Percentiles rank a stretch among this genome's conserved stretches.
phyloP scores from a whole-genome alignment of 2,888 invertebrate genomes.

The Embidobia sp. region DNA sequence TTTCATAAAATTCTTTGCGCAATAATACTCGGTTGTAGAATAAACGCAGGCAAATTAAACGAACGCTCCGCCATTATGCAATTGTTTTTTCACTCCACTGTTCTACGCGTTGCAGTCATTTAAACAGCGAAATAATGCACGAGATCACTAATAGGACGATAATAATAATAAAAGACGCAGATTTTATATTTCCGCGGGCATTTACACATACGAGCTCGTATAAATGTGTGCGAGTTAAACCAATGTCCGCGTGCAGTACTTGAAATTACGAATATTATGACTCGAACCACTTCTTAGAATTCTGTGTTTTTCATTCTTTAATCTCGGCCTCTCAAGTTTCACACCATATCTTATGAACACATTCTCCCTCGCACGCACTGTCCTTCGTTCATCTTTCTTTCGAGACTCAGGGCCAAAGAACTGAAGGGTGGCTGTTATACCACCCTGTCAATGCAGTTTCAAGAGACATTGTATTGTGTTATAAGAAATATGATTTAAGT shows the following conservation, averaged over 20 bases:
- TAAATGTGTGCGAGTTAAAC: slow-evolving; percentile 40
- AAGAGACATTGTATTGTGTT: slow-evolving; percentile 20
- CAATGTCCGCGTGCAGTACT: slow-evolving; percentile 68
- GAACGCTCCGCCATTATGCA: slow-evolving; percentile 52
- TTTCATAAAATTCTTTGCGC: slow-evolving; percentile 59
- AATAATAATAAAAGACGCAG: slow-evolving; percentile 66
- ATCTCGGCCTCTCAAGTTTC: slow-evolving; percentile 81
- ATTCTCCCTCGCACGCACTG: slow-evolving; percentile 63
- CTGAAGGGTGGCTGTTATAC: slow-evolving; percentile 44
- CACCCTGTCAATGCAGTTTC: slow-evolving; percentile 50
- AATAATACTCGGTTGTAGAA: slow-evolving; percentile 53
- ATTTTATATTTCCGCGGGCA: slow-evolving; percentile 74
- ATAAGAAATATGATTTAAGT: slow-evolving; percentile 28
- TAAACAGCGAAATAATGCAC: slow-evolving; percentile 58
- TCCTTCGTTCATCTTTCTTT: slow-evolving; percentile 57
- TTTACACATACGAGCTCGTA: slow-evolving; percentile 68
- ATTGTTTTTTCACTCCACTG: slow-evolving; percentile 54
- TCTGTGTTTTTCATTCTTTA: slow-evolving; percentile 81
- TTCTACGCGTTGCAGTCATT: slow-evolving; percentile 40
- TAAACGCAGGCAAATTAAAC: slow-evolving; percentile 61
- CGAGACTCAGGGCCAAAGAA: slow-evolving; percentile 42
- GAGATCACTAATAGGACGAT: slow-evolving; percentile 59
- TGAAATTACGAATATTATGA: slow-evolving; percentile 81
- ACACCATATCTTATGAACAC: slow-evolving; percentile 76
- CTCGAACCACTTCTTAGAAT: slow-evolving; percentile 80